Base-by-base conservation (phyloP, 2,888 invertebrate genomes). In the Synergus itoensis region DNA sequence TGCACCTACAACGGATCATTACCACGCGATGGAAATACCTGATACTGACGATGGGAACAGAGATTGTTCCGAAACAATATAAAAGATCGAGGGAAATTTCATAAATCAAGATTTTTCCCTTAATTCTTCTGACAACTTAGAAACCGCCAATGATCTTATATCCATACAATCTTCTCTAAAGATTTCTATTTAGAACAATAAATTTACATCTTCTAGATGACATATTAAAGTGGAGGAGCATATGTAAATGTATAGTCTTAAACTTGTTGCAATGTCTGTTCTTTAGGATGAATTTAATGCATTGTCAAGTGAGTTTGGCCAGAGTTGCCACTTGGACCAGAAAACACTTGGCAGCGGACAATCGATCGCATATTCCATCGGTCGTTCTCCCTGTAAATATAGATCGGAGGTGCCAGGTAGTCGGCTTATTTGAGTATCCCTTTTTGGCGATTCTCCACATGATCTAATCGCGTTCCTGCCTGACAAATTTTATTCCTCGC, bases 361-460 rank as follows among this genome's bases (percentile, higher is more conserved):
- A 89, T 89, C 86, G 89, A 89, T 89, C 88, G 89, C 90, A 90
- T 90, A 90, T 89, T 88, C 86, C 88, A 88, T 89, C 90, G 90
- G 90, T 90, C 90, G 88, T 90, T 90, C 90, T 90, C 89, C 88
- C 84, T 86, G 85, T 89, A 89, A 90, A 90, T 89, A 90, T 90
- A 90, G 90, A 89, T 85, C 86, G 78, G 82, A 81, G 85, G 86
- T 88, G 84, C 87, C 86, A 82, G 86, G 84, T 86, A 87, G 83
- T 81, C 83, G 83, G 84, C 87, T 84, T 84, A 85, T 84, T 83
- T 79, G 84, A 77, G 69, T 73, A 77, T 80, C 82, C 79, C 82
- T 84, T 87, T 89, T 89, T 88, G 89, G 89, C 89, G 85, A 86
- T 86, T 81, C 86, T 87, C 88, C 88, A 89, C 84, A 79, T 83